Conservation (phyloP, 2,888 invertebrate genomes). For the Hoplodrina blanda region DNA sequence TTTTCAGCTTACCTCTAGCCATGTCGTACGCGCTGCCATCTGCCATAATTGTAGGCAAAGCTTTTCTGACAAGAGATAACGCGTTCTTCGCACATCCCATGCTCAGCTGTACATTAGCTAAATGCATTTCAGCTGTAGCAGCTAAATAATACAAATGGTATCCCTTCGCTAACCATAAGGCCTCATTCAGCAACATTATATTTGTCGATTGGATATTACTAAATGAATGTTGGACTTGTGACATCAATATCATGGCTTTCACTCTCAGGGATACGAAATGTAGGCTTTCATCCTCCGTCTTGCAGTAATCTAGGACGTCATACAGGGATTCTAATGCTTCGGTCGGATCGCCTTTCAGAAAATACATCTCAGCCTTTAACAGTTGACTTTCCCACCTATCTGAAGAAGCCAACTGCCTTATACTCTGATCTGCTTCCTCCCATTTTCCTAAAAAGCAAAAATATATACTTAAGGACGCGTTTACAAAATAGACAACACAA, state of each 20-base stretch:
- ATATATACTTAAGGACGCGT: no score
- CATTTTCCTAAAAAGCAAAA: constrained; percentile 89
- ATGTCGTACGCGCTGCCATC: constrained; percentile 96
- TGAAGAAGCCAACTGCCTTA: constrained; percentile 92
- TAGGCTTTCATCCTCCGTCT: constrained; percentile 87
- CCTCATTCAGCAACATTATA: constrained; percentile 92
- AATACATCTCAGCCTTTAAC: constrained; percentile 89
- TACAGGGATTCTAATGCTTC: constrained; percentile 86
- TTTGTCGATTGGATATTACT: constrained; percentile 89
- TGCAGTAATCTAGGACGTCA: constrained; percentile 88
- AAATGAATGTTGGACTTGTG: constrained; percentile 92
- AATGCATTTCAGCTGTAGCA: constrained; percentile 94
- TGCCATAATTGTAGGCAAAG: constrained; percentile 93
- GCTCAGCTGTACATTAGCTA: constrained; percentile 94
- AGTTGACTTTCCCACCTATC: constrained; percentile 93
- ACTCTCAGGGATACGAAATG: constrained; percentile 90
- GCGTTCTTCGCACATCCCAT: constrained; percentile 95
- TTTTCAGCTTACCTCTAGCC: constrained; percentile 90
- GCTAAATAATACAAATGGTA: constrained; percentile 95
- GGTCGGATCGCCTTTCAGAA: constrained; percentile 87
- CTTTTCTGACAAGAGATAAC: constrained; percentile 92
- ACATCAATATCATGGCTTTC: constrained; percentile 92
- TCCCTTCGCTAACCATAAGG: constrained; percentile 93
- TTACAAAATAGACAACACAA: no score
- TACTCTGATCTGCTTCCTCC: constrained; percentile 93